Percentiles rank a stretch among this genome's conserved stretches.
Conservation (phyloP, 2,797 vertebrate species). For the Platalea minor region DNA sequence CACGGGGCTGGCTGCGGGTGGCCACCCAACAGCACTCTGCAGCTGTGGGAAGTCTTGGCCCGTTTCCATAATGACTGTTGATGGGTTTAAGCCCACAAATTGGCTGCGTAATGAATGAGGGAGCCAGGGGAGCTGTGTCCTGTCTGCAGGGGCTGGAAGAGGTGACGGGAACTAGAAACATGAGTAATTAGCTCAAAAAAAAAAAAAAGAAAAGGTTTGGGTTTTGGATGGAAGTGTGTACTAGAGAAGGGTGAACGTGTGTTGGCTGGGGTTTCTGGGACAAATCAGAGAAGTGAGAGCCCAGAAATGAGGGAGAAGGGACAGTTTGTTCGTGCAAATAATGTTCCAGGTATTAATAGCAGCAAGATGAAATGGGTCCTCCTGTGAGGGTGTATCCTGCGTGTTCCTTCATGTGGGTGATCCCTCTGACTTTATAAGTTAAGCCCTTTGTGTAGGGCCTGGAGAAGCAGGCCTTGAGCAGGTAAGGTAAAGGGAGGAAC, state of each 20-base stretch:
- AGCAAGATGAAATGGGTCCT: not conserved
- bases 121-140: not conserved
- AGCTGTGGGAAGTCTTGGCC: not conserved
- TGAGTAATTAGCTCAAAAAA: not conserved
- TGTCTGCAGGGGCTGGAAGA: not conserved
- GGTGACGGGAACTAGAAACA: not conserved
- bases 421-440: not conserved
- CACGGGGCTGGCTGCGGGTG: not conserved
- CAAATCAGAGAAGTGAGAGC: not conserved
- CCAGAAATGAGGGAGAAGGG: slow-evolving; percentile 25
- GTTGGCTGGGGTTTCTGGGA: slow-evolving; percentile 50
- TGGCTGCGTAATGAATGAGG: not conserved
- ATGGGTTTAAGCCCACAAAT: not conserved
- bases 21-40: not conserved
- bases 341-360: slow-evolving; percentile 24
- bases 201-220: not conserved
- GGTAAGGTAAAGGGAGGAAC: not conserved
- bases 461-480: not conserved
- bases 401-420: not conserved
- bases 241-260: not conserved
- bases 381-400: not conserved
- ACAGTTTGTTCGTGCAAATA: not conserved
- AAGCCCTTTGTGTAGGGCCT: not conserved
- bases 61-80: not conserved
- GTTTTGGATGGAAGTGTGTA: not conserved